Conservation (phyloP, 2,888 invertebrate species). For the Drosophila nr. medialis region DNA sequence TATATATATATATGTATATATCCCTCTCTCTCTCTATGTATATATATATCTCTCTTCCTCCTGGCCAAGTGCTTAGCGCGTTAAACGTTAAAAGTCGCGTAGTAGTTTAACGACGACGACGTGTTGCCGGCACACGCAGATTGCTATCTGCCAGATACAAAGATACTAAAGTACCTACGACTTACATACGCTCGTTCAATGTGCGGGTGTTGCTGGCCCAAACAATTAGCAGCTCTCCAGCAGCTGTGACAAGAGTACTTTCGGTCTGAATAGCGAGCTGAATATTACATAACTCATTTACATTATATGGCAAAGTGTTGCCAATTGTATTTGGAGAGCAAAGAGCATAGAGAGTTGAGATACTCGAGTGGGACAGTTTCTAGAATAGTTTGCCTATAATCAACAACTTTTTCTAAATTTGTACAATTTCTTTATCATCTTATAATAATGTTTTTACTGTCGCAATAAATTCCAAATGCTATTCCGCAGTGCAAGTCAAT, state of each 20-base stretch:
- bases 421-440: background rate
- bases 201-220: slow-evolving; percentile 72
- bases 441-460: background rate
- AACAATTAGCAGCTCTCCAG: slow-evolving; percentile 60
- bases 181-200: slow-evolving; percentile 21
- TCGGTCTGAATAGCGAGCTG: background rate
- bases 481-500: slow-evolving; percentile 37
- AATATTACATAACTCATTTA: slow-evolving; percentile 23
- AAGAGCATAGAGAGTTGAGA: background rate
- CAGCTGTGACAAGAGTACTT: slow-evolving; percentile 10
- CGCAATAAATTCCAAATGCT: background rate
- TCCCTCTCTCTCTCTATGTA: too few relatives aligned
- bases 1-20: background rate
- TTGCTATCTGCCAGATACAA: slow-evolving; percentile 63
- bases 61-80: slow-evolving; percentile 64
- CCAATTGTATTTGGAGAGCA: slow-evolving; percentile 1
- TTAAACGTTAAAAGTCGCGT: slow-evolving; percentile 72
- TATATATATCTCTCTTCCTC: background rate
- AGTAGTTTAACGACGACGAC: slow-evolving; percentile 76
- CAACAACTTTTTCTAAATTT: background rate
- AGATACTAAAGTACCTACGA: slow-evolving; percentile 48
- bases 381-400: background rate
- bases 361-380: background rate
- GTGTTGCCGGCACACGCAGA: slow-evolving; percentile 74
- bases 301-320: slow-evolving; percentile 2